Conservation (phyloP, 2,888 invertebrate species). For the Cephonodes hylas region DNA sequence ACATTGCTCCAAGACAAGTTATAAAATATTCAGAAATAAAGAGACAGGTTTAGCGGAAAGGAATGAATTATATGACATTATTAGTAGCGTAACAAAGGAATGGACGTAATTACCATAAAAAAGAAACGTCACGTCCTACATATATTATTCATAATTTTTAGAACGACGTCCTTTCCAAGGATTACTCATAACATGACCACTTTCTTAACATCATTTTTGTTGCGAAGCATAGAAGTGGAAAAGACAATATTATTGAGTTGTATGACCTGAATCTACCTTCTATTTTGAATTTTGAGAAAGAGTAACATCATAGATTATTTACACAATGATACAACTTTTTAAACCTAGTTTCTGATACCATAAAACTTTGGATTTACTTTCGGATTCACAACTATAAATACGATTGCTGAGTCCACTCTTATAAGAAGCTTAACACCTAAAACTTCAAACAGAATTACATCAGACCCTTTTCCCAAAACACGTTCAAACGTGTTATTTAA, state of each 20-base stretch:
- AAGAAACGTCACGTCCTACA: background rate
- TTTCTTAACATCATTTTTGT: background rate
- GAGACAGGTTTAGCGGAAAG: background rate
- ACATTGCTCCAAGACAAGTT: background rate
- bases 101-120: slow-evolving; percentile 4
- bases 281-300: background rate
- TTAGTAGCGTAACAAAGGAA: slow-evolving; percentile 2
- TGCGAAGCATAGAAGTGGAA: background rate
- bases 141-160: slow-evolving; percentile 9
- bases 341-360: too few species aligned
- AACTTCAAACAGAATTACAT: background rate
- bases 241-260: background rate
- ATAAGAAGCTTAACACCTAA: too few species aligned
- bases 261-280: background rate
- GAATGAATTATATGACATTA: background rate
- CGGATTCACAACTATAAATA: too few species aligned
- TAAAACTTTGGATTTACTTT: too few species aligned
- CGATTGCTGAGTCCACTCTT: too few species aligned
- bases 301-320: too few species aligned
- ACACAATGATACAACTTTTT: too few species aligned
- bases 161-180: slow-evolving; percentile 8
- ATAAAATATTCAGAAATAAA: background rate
- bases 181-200: background rate
- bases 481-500: background rate
- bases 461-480: background rate